Conservation (phyloP, 2,797 vertebrate species). For the Lutra lutra region DNA sequence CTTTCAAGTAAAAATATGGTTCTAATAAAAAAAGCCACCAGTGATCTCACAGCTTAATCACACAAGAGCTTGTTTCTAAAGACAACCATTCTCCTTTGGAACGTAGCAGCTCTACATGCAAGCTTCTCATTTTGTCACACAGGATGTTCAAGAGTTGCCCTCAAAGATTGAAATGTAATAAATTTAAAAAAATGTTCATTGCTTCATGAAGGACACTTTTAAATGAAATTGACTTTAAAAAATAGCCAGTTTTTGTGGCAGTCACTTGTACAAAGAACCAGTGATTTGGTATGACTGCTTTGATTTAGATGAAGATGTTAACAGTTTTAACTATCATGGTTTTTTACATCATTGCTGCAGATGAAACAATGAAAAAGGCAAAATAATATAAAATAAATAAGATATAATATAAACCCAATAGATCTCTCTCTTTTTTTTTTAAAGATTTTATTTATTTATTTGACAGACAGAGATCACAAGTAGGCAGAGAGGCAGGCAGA, state of each 20-base stretch:
- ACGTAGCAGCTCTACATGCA: not conserved
- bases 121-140: not conserved
- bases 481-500: too few relatives aligned
- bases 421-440: too few relatives aligned
- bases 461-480: too few relatives aligned
- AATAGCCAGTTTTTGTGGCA: not conserved
- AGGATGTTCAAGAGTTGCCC: not conserved
- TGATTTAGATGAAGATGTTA: not conserved
- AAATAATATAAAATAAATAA: not conserved
- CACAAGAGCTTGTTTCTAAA: not conserved
- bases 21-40: not conserved
- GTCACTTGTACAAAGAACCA: not conserved
- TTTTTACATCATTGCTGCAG: not conserved
- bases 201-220: not conserved
- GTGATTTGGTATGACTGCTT: not conserved
- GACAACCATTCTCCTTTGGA: not conserved
- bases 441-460: too few relatives aligned
- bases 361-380: not conserved
- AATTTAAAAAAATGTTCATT: not conserved
- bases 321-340: not conserved
- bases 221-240: not conserved
- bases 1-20: constrained; percentile 1
- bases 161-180: not conserved
- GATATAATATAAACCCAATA: not conserved
- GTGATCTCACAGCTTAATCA: not conserved